Conservation (phyloP, 2,797 vertebrate genomes). For the Protonibea diacanthus region DNA sequence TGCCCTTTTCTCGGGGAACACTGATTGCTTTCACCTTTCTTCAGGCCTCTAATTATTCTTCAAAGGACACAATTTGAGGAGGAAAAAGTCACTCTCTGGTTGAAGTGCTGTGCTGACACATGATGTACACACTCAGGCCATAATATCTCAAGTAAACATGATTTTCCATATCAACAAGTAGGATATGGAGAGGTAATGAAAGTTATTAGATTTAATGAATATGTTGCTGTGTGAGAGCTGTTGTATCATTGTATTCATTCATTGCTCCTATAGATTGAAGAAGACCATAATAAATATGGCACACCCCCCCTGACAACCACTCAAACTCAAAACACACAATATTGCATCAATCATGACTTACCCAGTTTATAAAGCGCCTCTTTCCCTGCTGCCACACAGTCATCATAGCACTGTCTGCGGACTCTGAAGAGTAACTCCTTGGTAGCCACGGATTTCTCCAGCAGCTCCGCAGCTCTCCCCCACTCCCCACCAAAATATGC, state of each 20-base stretch:
- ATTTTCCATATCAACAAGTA: no score
- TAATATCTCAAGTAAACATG: neutral
- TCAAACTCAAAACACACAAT: neutral
- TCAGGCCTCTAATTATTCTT: neutral
- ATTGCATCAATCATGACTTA: conserved; percentile 32
- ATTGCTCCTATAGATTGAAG: neutral
- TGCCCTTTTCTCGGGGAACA: neutral
- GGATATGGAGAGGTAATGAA: neutral
- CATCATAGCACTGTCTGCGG: conserved; percentile 85
- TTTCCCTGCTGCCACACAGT: conserved; percentile 76
- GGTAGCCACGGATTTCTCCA: conserved; percentile 90
- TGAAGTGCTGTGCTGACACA: neutral
- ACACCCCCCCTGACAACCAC: neutral
- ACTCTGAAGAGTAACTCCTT: conserved; percentile 79
- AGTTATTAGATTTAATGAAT: neutral
- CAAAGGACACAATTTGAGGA: neutral
- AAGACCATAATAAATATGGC: neutral
- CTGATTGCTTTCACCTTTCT: neutral
- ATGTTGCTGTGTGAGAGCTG: neutral
- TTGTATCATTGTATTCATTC: neutral
- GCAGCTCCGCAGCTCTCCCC: conserved; percentile 88
- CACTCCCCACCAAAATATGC: conserved; percentile 91
- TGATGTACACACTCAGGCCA: neutral
- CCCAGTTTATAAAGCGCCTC: conserved; percentile 70
- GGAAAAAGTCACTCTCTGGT: neutral